Percentiles rank a stretch among this genome's conserved stretches.
Evolutionary conservation across 53 echinoderm and acorn worm genomes (phyloP).

Genomic region (Henricia sp.): DNA sequence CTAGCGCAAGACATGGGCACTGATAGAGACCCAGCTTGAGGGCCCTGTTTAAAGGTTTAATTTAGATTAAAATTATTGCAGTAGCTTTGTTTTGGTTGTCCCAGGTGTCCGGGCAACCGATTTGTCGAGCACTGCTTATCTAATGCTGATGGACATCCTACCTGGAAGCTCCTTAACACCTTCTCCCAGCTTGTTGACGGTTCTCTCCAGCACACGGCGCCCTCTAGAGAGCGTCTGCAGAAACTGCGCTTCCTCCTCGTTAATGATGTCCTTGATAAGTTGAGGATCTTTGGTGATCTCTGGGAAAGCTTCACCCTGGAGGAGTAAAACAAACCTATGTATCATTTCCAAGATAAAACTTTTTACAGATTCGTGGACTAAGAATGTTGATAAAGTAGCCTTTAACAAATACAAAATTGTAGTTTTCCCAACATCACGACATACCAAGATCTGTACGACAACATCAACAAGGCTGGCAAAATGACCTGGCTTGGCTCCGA

Average conservation of each 20-base stretch:
- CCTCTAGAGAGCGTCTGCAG: constrained; percentile 98
- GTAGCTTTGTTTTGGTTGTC: background rate
- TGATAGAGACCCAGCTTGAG: too few species aligned
- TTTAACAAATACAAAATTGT: too few species aligned
- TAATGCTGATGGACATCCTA: too few species aligned
- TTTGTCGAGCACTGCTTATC: too few species aligned
- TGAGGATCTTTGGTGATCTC: constrained; percentile 92
- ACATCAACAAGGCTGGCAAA: constrained; percentile 86
- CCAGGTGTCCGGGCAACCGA: too few species aligned
- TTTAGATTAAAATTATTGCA: background rate
- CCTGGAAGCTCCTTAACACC: constrained; percentile 82
- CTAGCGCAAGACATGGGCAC: too few species aligned
- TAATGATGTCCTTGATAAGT: constrained; percentile 92
- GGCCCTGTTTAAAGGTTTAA: too few species aligned
- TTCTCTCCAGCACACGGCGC: constrained; percentile 88
- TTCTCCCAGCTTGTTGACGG: constrained; percentile 77
- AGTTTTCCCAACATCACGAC: constrained; percentile 44
- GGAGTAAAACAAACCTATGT: too few species aligned
- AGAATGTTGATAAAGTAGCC: too few species aligned
- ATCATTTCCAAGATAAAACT: too few species aligned
- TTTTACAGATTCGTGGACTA: too few species aligned
- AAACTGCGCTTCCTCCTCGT: constrained; percentile 97
- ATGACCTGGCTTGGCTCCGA: constrained; percentile 79
- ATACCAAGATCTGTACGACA: constrained; percentile 83
- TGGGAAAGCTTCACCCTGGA: constrained; percentile 99